These are phyloP conservation scores for Caenorhabditis sp. DNA, from an alignment of 2,888 invertebrate genomes.

Conservation along the genomic window DNA sequence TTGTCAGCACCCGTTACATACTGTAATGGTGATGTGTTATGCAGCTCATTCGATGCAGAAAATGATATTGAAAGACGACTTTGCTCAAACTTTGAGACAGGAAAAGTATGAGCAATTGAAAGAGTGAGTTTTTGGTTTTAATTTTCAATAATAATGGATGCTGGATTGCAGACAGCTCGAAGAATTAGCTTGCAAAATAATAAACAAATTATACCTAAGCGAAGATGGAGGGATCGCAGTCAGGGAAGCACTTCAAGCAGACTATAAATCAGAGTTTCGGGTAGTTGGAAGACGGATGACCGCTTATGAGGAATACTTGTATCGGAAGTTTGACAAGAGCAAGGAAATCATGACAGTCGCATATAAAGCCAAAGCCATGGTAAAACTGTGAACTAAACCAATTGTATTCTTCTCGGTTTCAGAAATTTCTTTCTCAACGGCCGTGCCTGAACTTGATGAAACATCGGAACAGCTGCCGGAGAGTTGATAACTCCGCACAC, in stretches of 20 bases:
- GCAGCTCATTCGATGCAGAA: constrained; percentile 46
- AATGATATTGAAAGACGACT: constrained; percentile 20
- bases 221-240: background rate
- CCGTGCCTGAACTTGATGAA: constrained; percentile 37
- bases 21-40: constrained; percentile 49
- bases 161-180: constrained; percentile 16
- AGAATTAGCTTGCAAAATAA: constrained; percentile 20
- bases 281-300: background rate
- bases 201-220: constrained; percentile 17
- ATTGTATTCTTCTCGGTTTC: background rate
- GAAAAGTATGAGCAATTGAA: constrained; percentile 37
- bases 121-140: constrained; percentile 12
- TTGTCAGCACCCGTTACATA: constrained; percentile 47
- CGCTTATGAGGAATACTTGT: constrained; percentile 18
- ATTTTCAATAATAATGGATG: background rate
- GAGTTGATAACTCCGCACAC: background rate
- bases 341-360: constrained; percentile 31
- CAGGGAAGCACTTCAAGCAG: constrained; percentile 20
- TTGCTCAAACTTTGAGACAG: constrained; percentile 10
- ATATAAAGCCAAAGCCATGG: constrained; percentile 35
- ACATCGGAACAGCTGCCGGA: constrained; percentile 19
- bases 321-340: constrained; percentile 18
- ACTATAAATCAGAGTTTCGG: background rate
- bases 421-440: constrained; percentile 46
- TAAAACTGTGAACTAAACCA: background rate